Evolutionary conservation across 2,113 vertebrate species (phyloP).

Genomic region (Alces alces): DNA sequence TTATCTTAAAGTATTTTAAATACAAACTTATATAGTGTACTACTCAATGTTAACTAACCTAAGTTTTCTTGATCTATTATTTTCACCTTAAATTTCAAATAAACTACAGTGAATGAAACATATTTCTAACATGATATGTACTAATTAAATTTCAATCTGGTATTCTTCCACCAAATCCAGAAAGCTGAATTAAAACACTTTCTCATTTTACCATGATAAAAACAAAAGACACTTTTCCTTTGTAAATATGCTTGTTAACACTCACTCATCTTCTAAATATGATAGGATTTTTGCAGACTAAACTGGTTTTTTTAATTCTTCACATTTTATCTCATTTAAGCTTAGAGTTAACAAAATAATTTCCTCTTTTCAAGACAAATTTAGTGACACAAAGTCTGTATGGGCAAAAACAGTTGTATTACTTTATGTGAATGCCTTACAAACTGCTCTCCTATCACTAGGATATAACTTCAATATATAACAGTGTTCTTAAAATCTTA

Average conservation of each 20-base stretch:
- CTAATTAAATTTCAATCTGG: conserved; percentile 28
- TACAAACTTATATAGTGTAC: neutral
- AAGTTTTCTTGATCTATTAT: neutral
- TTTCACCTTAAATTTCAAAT: conserved; percentile 49
- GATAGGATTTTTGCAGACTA: neutral
- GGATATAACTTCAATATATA: conserved; percentile 22
- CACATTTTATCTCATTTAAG: conserved; percentile 9
- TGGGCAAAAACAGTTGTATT: conserved; percentile 4
- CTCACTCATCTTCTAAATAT: conserved; percentile 5
- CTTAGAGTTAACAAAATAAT: conserved; percentile 30
- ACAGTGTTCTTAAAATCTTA: conserved; percentile 31
- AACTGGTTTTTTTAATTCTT: conserved; percentile 18
- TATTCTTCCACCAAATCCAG: neutral
- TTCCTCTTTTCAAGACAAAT: conserved; percentile 28
- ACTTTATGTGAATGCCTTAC: neutral
- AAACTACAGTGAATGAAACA: conserved; percentile 17
- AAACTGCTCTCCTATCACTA: neutral
- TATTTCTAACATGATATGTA: neutral
- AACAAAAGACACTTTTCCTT: neutral
- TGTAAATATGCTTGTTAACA: conserved; percentile 21
- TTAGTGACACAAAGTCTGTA: neutral
- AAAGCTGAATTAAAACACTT: neutral
- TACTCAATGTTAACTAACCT: conserved; percentile 4
- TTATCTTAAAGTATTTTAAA: conserved; percentile 17
- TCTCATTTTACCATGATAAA: neutral